These are phyloP conservation scores for Drosophila nasuta DNA, from an alignment of 1,140 invertebrate species.

Conservation along the genomic window DNA sequence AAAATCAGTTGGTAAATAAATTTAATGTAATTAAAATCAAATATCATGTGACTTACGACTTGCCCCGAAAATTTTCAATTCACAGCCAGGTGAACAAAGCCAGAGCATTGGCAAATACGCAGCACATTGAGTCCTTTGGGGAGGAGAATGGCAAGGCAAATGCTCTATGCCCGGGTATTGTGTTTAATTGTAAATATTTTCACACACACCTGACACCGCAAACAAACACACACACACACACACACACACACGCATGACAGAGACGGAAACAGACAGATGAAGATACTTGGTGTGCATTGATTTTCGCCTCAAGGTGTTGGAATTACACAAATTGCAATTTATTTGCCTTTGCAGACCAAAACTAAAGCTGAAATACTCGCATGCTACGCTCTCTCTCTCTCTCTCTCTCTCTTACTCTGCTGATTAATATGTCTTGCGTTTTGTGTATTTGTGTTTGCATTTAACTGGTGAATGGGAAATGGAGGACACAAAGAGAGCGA, in stretches of 20 bases:
- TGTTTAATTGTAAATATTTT: conserved; percentile 81
- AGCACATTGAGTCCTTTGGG: conserved; percentile 9
- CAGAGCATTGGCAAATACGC: conserved; percentile 33
- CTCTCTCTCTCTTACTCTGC: conserved; percentile 10
- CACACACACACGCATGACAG: conserved; percentile 53
- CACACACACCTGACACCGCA: conserved; percentile 69
- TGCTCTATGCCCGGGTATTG: conserved; percentile 60
- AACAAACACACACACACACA: conserved; percentile 29
- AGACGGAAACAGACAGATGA: not conserved
- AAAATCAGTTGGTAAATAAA: conserved; percentile 49
- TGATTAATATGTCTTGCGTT: conserved; percentile 78
- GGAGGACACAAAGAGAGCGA: too few relatives aligned
- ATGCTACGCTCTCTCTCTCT: not conserved
- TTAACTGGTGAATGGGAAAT: conserved; percentile 60
- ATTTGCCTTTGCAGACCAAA: conserved; percentile 76
- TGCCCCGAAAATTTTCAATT: conserved; percentile 36
- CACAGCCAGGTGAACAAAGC: not conserved
- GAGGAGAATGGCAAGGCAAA: not conserved
- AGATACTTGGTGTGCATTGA: conserved; percentile 59
- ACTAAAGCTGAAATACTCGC: conserved; percentile 68
- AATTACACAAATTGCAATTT: conserved; percentile 83
- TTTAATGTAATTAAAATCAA: conserved; percentile 71
- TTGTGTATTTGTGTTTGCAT: conserved; percentile 73
- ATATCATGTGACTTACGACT: conserved; percentile 55
- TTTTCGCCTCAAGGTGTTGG: conserved; percentile 77